phyloP scores from a whole-genome alignment of 2,888 invertebrate species.

The Cremastinae sp. region DNA sequence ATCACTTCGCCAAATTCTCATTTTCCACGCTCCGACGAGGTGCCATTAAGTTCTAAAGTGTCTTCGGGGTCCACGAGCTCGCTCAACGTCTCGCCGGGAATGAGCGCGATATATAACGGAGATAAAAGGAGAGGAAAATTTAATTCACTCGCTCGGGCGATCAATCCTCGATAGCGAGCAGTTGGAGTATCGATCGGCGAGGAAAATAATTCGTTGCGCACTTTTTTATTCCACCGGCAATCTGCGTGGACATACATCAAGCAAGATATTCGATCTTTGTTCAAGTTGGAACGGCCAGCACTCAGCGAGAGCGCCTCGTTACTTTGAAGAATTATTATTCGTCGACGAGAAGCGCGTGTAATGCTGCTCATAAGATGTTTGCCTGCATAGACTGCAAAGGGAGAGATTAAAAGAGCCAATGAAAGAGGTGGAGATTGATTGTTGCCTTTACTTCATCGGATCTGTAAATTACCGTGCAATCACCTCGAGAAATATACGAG shows the following conservation, averaged over 20 bases:
- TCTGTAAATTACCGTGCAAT: background rate
- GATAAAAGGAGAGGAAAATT: slow-evolving; percentile 33
- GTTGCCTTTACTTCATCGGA: too few species aligned
- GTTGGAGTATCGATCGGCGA: background rate
- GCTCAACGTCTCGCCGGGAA: slow-evolving; percentile 21
- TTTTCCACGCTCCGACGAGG: slow-evolving; percentile 14
- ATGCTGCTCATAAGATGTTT: background rate
- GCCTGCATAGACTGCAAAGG: background rate
- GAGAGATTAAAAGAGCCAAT: background rate
- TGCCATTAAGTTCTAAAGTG: slow-evolving; percentile 4
- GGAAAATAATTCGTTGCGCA: background rate
- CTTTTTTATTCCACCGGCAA: background rate
- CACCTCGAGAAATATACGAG: too few species aligned
- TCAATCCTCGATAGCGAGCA: slow-evolving; percentile 10
- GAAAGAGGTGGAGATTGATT: too few species aligned
- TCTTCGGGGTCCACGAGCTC: slow-evolving; percentile 12
- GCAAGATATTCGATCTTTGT: slow-evolving; percentile 19
- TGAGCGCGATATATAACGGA: slow-evolving; percentile 19
- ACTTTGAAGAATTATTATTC: slow-evolving; percentile 21
- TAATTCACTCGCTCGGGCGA: slow-evolving; percentile 16
- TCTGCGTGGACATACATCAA: background rate
- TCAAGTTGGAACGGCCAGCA: slow-evolving; percentile 7
- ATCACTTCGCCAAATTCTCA: slow-evolving; percentile 30
- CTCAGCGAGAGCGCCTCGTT: slow-evolving; percentile 1
- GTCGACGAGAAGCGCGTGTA: background rate